Evolutionary conservation across 1,140 invertebrate genomes (phyloP).

Genomic region (Anastrepha ludens): DNA sequence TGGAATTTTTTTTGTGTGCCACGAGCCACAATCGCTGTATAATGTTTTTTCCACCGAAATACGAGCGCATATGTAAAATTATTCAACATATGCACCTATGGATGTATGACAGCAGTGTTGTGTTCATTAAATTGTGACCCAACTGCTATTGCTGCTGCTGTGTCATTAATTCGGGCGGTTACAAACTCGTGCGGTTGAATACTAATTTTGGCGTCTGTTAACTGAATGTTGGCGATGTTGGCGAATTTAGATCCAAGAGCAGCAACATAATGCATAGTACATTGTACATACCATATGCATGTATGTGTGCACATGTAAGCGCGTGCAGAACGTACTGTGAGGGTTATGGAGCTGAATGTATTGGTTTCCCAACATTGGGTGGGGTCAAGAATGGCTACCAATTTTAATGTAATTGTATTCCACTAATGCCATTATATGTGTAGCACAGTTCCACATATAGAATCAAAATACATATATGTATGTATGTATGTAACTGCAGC

Average conservation of each 20-base stretch:
- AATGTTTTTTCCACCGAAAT: no score
- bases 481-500: no score
- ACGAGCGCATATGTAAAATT: no score
- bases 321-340: background rate
- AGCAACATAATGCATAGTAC: background rate
- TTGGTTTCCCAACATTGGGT: background rate
- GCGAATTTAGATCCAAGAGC: background rate
- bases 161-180: constrained; percentile 20
- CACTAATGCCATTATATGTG: background rate
- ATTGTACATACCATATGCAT: no score
- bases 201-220: background rate
- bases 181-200: background rate
- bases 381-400: background rate
- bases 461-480: no score
- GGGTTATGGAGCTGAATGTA: background rate
- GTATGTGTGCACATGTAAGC: background rate
- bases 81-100: background rate
- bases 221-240: background rate
- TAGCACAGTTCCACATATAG: background rate
- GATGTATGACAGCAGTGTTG: background rate
- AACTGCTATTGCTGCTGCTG: background rate
- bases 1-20: no score
- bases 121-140: constrained; percentile 6
- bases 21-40: background rate
- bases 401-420: background rate